Evolutionary conservation across 2,797 vertebrate species (phyloP).

Genomic region (Myotis vivesi): DNA sequence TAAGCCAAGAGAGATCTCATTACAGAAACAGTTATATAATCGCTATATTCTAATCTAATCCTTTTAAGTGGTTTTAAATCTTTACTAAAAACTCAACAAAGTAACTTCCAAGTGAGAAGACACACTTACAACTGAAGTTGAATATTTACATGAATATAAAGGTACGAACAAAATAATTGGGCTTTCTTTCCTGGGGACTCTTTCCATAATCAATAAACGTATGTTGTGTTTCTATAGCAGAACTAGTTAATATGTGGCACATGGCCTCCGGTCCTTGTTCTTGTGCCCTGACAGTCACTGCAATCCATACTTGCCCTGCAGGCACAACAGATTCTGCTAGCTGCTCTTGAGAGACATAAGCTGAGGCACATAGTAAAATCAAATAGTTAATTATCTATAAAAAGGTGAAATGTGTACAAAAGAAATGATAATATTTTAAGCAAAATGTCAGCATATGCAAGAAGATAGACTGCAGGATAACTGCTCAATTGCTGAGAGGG

Average conservation of each 20-base stretch:
- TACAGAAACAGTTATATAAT: conserved; percentile 11
- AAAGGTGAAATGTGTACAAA: conserved; percentile 27
- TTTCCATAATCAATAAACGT: not conserved
- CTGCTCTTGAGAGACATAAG: not conserved
- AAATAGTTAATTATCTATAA: not conserved
- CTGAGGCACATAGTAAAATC: not conserved
- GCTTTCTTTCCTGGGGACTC: not conserved
- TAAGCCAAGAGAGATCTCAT: conserved; percentile 11
- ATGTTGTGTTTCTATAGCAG: not conserved
- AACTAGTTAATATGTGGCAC: not conserved
- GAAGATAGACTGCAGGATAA: not conserved
- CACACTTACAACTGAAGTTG: not conserved
- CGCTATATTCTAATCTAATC: conserved; percentile 29
- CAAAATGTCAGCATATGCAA: not conserved
- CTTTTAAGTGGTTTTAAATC: conserved; percentile 42
- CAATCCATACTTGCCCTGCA: not conserved
- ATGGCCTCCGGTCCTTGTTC: not conserved
- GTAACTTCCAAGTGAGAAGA: conserved; percentile 1
- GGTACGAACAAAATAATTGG: not conserved
- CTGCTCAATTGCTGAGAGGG: not conserved
- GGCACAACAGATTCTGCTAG: not conserved
- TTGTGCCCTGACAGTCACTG: not conserved
- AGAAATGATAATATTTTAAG: conserved; percentile 12
- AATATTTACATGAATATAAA: not conserved
- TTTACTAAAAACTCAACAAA: conserved; percentile 34